Evolutionary conservation across 2,113 vertebrate genomes (phyloP), one percentile per base, ranked within the genome.

Genomic region (Kobus ellipsiprymnus): DNA sequence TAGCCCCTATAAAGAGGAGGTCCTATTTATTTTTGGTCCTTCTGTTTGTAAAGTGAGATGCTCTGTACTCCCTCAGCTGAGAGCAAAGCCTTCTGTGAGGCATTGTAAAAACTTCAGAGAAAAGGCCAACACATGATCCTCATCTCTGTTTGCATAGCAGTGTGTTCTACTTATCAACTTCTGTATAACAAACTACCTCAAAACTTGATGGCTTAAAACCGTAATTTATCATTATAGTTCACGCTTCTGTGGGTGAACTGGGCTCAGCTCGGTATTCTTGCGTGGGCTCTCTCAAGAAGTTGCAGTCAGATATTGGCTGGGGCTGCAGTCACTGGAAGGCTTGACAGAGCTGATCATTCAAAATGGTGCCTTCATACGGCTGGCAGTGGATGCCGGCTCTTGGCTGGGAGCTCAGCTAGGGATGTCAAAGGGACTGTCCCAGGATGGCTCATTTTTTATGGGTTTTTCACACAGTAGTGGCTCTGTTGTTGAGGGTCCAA

Each of bases 11-110:
- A 74, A 85, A 93, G 78, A 80, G 78, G 33, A 86, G n/a, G 40
- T 54, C 29, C 48, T 94, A 33, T 82, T 90, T 97, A 87, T 83
- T 96, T 97, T 90, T 89, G 57, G 27, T 88, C 16, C 23, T 50
- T 67, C 64, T 93, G 44, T 78, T 57, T 94, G 52, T 85, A 78
- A 95, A 90, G 10, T 59, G 62, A 96, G 87, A 92, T 55, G 21
- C 27, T 85, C 52, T 59, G 29, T 74, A 46, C 23, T 94, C 83
- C 27, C 36, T 83, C 30, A 40, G 44, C 48, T 55, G 25, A 78
- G 36, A 93, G 23, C 48, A 85, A 59, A 95, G 5, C 40, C 57
- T 40, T 87, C n/a, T 62, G 29, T 0, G 11, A 94, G 67, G 19
- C 8, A 13, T 21, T 91, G 25, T 54, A 80, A 90, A 93, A 91